Base-by-base conservation (phyloP, 1,140 invertebrate genomes). In the Conopomorpha cramerella region DNA sequence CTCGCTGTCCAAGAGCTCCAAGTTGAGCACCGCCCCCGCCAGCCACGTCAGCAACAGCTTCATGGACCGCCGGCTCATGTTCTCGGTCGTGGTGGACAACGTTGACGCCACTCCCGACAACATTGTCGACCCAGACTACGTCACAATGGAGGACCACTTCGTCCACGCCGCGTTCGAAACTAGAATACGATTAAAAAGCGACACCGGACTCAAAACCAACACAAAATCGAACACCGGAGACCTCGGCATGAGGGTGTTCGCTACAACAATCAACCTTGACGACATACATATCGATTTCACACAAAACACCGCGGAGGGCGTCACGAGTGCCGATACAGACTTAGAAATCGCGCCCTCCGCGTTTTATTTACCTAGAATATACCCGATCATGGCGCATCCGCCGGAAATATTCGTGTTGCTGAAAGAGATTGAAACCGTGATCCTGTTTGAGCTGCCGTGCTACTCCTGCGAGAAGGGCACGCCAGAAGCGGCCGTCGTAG, bases 361-460 rank as follows among this genome's bases (percentile, higher is more conserved):
- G 23, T 81, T 78, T 47, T 78, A 77, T 50, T 45, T 81, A 14
- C 59, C 72, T 15, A 66, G 68, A 66, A 60, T 48, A 41, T 49
- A 51, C 14, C 52, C 57, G 2, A 16, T 52, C 7, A 65, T 58
- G 42, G 51, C 51, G 6, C 72, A 63, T 23, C 78, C 81, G 6
- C 51, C 78, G 14, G 76, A 77, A 43, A 79, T 88, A 26, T 84
- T 77, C 34, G 62, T 90, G 3, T 70, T 73, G 1, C 56, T 91
- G 0, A 80, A 66, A 30, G 88, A 89, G 64, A 89, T 86, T 0
- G 78, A 83, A 19, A 86, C 86, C 0, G 53, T 77, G 15, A 82
- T 85, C 31, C 45, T 89, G 1, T 85, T 87, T 39, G 86, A 87
- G 37, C 51, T 87, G 33, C 80, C 81, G 0, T 83, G 84, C 45